Base-by-base conservation (phyloP, 2,113 vertebrate genomes). In the Brienomyrus brachyistius region DNA sequence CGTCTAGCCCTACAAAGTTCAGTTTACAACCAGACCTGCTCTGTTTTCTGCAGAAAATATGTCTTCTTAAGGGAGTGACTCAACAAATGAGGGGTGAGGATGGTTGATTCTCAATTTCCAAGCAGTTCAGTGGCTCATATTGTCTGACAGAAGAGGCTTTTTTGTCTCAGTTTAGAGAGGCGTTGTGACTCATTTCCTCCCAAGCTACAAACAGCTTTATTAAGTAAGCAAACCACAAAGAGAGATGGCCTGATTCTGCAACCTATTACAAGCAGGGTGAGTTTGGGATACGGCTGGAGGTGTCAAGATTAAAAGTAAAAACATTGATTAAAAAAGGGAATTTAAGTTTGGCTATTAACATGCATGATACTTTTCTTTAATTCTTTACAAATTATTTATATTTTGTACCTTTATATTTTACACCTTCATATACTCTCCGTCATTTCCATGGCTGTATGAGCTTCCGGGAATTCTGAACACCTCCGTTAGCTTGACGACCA, bases 231-330 rank as follows among this genome's bases (percentile, higher is more conserved):
- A 21, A 82, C n/a, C 51, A 62, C 52, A 62, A 88, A 88, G 31
- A 87, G 86, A 62, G 86, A n/a, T 45, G 86, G 40, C 86, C 35
- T 88, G 47, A 88, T 88, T 62, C 40, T 86, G 84, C n/a, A 88
- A 62, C 54, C 35, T 23, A 45, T 59, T 62, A 59, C 35, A 21
- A 43, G 54, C 35, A 88, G 84, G 48, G 54, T 88, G 50, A 23
- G 86, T 62, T 17, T 62, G 40, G 86, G 86, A 45, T 43, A 17
- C 1, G 19, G 1, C 15, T 43, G 21, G 86, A 62, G 54, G 54
- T 88, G 31, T 88, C 10, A 51, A 56, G n/a, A 54, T 21, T 54
- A 19, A 54, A 54, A 87, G 27, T 35, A 54, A 40, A 40, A 40
- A 40, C 40, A 40, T 40, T 40, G 40, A 40, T 40, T 40, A 40